Evolutionary conservation across 2,888 invertebrate genomes (phyloP).

Genomic region (Tholera decimalis): DNA sequence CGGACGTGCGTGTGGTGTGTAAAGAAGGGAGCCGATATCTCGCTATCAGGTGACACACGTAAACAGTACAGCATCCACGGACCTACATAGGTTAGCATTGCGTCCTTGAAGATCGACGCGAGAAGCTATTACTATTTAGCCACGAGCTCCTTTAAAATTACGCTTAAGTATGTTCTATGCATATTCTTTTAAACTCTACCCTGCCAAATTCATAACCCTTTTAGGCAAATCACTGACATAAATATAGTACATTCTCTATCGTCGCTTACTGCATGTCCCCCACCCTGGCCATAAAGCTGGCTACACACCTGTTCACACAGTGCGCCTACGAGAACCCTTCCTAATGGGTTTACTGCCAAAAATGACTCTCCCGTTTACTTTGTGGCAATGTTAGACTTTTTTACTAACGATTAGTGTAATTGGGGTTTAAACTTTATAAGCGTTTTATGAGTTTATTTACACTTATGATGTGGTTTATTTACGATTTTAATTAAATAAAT

Average conservation of each 20-base stretch:
- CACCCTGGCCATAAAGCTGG: constrained; percentile 54
- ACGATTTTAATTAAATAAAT: constrained; percentile 17
- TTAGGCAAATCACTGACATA: constrained; percentile 40
- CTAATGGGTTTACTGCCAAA: constrained; percentile 79
- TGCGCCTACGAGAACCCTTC: constrained; percentile 70
- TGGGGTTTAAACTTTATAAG: constrained; percentile 53
- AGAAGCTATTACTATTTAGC: no score
- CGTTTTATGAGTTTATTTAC: constrained; percentile 55
- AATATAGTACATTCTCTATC: constrained; percentile 35
- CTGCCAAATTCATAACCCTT: constrained; percentile 49
- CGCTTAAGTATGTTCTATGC: not conserved
- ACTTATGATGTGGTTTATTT: constrained; percentile 22
- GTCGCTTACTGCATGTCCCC: constrained; percentile 33
- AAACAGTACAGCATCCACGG: no score
- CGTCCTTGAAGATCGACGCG: no score
- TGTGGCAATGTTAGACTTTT: constrained; percentile 68
- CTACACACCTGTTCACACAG: constrained; percentile 72
- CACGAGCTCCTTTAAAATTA: no score
- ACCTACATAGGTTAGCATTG: no score
- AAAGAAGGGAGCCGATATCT: no score
- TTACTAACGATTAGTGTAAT: constrained; percentile 63
- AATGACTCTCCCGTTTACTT: constrained; percentile 66
- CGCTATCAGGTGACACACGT: no score
- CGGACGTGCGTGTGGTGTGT: no score
- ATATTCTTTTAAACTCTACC: not conserved